These are phyloP conservation scores for Pelodiscus sinensis DNA, from an alignment of 2,113 vertebrate species.

Conservation along the genomic window DNA sequence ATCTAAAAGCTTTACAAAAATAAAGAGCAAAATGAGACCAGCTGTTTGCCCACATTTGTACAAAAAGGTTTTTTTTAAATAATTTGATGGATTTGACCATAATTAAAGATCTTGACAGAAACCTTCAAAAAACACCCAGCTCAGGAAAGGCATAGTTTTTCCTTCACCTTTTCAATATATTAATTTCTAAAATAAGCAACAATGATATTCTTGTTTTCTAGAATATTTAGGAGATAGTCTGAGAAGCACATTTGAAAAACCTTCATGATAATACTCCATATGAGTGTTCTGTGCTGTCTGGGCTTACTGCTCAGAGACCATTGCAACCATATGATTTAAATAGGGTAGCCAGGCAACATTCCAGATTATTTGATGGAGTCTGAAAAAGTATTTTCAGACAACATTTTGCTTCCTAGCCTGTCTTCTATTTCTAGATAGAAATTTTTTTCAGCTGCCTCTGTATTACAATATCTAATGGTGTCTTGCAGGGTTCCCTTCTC, in stretches of 20 bases:
- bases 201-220: not conserved
- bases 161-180: not conserved
- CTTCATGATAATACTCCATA: accelerated
- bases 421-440: not conserved
- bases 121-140: not conserved
- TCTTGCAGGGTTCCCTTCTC: not conserved
- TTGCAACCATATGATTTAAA: not conserved
- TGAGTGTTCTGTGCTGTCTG: not conserved
- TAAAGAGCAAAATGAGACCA: slow-evolving; percentile 39
- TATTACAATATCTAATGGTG: not conserved
- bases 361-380: not conserved
- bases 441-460: not conserved
- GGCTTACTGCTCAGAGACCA: not conserved
- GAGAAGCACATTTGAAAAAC: not conserved
- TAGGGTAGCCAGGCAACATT: not conserved
- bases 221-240: not conserved
- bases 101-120: slow-evolving; percentile 22
- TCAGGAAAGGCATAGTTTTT: not conserved
- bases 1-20: slow-evolving; percentile 44
- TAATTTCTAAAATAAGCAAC: slow-evolving; percentile 15
- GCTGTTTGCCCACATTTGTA: slow-evolving; percentile 19
- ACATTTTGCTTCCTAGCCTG: not conserved
- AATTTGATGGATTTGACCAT: slow-evolving; percentile 29
- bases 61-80: not conserved
- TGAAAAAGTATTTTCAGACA: not conserved